Conservation (phyloP, 2,113 vertebrate species). For the Tyto alba region DNA sequence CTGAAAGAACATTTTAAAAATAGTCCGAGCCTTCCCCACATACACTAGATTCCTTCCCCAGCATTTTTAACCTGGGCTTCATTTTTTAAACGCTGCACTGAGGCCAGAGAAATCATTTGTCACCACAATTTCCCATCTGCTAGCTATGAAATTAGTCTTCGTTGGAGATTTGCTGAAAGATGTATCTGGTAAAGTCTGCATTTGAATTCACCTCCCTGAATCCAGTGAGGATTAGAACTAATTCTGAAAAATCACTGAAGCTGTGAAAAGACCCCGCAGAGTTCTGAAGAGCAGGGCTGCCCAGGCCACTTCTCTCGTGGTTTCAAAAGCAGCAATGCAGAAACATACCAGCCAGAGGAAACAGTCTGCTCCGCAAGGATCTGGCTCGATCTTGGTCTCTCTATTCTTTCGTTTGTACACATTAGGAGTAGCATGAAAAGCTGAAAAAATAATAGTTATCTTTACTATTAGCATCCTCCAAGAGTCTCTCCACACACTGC, state of each 20-base stretch:
- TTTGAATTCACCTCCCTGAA: not conserved
- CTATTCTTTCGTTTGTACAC: conserved; percentile 96
- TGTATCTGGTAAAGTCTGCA: not conserved
- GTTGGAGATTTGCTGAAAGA: not conserved
- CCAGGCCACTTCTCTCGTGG: not conserved
- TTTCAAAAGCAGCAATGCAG: not conserved
- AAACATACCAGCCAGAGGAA: conserved; percentile 90
- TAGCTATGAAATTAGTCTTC: not conserved
- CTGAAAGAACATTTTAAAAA: not conserved
- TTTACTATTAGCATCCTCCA: not conserved
- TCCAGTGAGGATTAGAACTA: not conserved
- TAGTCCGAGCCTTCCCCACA: not conserved
- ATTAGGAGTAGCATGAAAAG: conserved; percentile 95
- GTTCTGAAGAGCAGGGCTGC: not conserved
- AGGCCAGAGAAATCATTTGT: not conserved
- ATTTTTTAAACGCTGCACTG: not conserved
- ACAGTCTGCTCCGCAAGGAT: conserved; percentile 93
- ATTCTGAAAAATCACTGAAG: not conserved
- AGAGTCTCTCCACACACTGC: not conserved
- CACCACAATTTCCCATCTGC: not conserved
- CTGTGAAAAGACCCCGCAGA: not conserved
- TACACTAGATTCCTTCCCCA: not conserved
- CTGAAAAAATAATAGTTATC: conserved; percentile 70
- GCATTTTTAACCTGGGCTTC: not conserved
- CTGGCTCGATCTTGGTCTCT: conserved; percentile 93